These are phyloP conservation scores for Leguminivora glycinivorella DNA, from an alignment of 1,140 invertebrate genomes.

Conservation along the genomic window DNA sequence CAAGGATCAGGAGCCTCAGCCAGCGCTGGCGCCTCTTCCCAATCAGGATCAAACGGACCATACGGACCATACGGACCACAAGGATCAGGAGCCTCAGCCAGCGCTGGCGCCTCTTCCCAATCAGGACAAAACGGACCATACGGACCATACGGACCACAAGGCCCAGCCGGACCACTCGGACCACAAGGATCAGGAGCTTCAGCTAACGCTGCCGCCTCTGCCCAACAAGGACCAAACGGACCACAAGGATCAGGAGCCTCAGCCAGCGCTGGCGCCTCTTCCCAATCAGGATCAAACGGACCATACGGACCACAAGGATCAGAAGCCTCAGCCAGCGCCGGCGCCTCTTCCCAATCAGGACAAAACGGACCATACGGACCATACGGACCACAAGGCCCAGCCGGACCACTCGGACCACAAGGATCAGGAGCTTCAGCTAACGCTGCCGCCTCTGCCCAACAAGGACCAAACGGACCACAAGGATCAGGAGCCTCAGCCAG, in stretches of 20 bases:
- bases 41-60: not conserved
- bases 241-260: not conserved
- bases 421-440: too few species aligned
- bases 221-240: not conserved
- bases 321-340: constrained; percentile 5
- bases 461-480: too few species aligned
- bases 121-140: not conserved
- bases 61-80: constrained; percentile 1
- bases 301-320: not conserved
- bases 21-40: not conserved
- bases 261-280: not conserved
- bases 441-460: too few species aligned
- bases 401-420: too few species aligned
- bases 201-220: not conserved
- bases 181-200: not conserved
- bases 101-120: constrained; percentile 17
- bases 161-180: constrained; percentile 28
- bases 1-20: constrained; percentile 21
- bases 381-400: too few species aligned
- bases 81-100: constrained; percentile 33
- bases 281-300: not conserved
- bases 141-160: constrained; percentile 15
- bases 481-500: too few species aligned
- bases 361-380: too few species aligned
- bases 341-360: constrained; percentile 26